Conservation (phyloP, 2,797 vertebrate genomes). For the Chiloscyllium punctatum region DNA sequence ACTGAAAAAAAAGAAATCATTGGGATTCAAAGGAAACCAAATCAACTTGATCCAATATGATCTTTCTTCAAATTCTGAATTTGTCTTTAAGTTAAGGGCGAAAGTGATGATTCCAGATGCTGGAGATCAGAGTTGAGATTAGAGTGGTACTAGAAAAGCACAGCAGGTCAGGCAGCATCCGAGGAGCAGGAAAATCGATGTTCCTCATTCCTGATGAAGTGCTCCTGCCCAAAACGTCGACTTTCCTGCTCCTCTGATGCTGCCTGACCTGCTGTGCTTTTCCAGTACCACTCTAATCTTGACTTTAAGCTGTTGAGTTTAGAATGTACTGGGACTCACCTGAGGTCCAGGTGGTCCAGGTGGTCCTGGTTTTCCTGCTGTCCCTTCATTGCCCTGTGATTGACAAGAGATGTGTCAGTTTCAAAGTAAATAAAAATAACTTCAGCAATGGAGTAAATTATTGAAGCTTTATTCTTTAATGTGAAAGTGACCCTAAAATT, state of each 20-base stretch:
- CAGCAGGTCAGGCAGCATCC: no score
- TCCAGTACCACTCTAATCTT: no score
- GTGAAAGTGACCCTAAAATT: no score
- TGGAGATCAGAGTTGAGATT: no score
- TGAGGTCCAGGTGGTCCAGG: slow-evolving; percentile 88
- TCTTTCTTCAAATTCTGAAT: not conserved
- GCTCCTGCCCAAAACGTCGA: no score
- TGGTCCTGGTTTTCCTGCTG: slow-evolving; percentile 74
- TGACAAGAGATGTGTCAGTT: slow-evolving; percentile 43
- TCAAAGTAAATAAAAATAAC: not conserved
- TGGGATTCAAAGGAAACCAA: not conserved
- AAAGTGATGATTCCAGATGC: no score
- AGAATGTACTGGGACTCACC: slow-evolving; percentile 64
- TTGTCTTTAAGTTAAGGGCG: not conserved
- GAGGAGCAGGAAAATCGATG: no score
- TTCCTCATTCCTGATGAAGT: no score
- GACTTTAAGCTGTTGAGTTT: not conserved
- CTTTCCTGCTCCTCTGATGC: no score
- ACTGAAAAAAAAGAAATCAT: not conserved
- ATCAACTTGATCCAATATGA: not conserved
- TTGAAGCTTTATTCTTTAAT: not conserved
- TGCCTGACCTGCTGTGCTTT: no score
- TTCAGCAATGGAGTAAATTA: not conserved
- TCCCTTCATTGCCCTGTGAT: slow-evolving; percentile 82
- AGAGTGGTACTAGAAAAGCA: no score